phyloP scores from a whole-genome alignment of 2,797 vertebrate genomes.

The Podargus strigoides region DNA sequence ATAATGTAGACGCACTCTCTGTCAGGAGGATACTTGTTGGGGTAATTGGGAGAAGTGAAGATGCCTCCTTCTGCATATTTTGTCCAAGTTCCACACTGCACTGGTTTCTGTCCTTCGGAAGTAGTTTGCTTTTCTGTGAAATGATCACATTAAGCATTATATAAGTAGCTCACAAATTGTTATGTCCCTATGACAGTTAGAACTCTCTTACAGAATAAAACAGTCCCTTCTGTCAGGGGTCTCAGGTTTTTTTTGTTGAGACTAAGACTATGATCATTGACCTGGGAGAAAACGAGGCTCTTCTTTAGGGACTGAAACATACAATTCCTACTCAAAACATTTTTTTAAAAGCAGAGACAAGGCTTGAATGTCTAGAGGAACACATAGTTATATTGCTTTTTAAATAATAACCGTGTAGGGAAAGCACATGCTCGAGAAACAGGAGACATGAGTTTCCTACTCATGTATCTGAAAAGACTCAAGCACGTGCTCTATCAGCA shows the following conservation, averaged over 20 bases:
- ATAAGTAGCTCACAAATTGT: background rate
- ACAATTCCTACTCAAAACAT: background rate
- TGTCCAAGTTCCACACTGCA: constrained; percentile 97
- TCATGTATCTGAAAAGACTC: background rate
- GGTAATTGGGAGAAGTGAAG: constrained; percentile 98
- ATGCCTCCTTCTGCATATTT: constrained; percentile 94
- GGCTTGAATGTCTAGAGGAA: background rate
- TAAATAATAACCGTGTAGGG: background rate
- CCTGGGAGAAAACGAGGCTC: background rate
- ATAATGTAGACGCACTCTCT: constrained; percentile 98
- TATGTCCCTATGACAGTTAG: background rate
- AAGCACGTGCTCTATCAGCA: background rate
- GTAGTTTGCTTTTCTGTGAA: constrained; percentile 87
- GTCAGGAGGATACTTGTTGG: constrained; percentile 97
- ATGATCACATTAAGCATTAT: background rate
- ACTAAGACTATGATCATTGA: background rate
- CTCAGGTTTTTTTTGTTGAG: background rate
- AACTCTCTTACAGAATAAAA: background rate
- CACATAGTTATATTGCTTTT: background rate
- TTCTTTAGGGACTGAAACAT: background rate
- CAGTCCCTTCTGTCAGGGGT: background rate
- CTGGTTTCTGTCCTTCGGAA: constrained; percentile 92
- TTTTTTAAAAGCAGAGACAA: background rate
- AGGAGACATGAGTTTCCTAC: background rate
- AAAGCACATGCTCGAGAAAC: background rate